These are phyloP conservation scores for Alligator mississippiensis DNA, from an alignment of 2,113 vertebrate genomes.

Conservation along the genomic window DNA sequence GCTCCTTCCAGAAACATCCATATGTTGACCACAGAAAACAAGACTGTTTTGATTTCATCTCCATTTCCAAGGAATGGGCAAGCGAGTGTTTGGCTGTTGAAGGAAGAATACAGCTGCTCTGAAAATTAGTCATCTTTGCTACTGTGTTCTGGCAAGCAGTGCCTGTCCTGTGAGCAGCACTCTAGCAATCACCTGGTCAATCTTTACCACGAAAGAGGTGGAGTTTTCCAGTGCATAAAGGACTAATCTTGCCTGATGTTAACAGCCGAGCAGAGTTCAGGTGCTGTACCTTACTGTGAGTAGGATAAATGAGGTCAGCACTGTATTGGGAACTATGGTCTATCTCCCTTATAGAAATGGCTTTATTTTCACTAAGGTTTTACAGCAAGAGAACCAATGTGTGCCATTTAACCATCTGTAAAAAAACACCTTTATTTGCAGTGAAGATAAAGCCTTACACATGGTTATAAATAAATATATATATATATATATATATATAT, in stretches of 20 bases:
- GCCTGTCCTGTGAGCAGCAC: background rate
- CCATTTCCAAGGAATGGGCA: background rate
- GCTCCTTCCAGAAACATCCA: background rate
- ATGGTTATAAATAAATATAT: background rate
- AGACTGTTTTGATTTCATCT: background rate
- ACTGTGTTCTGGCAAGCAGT: background rate
- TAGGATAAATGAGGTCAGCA: background rate
- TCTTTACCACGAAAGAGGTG: background rate
- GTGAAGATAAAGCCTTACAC: background rate
- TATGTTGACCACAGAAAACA: fast-evolving
- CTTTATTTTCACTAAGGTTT: background rate
- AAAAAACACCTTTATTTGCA: background rate
- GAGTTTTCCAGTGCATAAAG: background rate
- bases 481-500: no score
- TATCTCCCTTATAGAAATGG: background rate
- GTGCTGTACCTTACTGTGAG: background rate
- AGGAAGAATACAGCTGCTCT: background rate
- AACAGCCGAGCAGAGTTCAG: background rate
- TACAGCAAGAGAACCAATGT: background rate
- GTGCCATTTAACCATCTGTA: background rate
- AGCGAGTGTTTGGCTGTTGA: fast-evolving
- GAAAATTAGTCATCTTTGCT: background rate
- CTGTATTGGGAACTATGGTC: background rate
- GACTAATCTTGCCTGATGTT: background rate
- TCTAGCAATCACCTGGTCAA: background rate